Percentiles rank a stretch among this genome's conserved stretches.
These are phyloP conservation scores for Tetragnatha montana DNA, from an alignment of 2,888 invertebrate species.

Conservation along the genomic window DNA sequence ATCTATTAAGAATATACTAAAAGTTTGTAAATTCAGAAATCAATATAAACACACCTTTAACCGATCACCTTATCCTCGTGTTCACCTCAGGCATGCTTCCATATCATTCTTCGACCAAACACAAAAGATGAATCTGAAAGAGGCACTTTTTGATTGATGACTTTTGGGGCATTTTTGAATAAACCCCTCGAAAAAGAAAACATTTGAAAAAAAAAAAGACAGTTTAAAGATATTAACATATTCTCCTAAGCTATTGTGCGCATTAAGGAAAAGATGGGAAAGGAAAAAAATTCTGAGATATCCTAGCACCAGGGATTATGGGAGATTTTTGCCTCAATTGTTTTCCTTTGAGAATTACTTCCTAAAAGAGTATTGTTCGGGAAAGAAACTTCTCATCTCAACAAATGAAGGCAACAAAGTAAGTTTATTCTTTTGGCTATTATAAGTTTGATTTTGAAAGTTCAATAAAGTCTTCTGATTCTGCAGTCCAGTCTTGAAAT, in stretches of 20 bases:
- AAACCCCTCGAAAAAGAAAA: not conserved
- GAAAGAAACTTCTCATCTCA: not conserved
- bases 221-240: constrained; percentile 17
- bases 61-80: not conserved
- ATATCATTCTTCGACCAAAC: not conserved
- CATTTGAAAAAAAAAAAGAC: not conserved
- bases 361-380: not conserved
- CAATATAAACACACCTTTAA: not conserved
- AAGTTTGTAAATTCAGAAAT: no score
- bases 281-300: not conserved
- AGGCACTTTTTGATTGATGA: constrained; percentile 16
- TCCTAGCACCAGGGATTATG: not conserved
- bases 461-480: no score
- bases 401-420: not conserved
- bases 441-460: no score
- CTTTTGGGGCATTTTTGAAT: not conserved
- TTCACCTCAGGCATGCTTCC: not conserved
- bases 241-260: not conserved
- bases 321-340: not conserved
- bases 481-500: no score
- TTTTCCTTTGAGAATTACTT: not conserved
- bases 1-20: no score
- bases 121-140: not conserved
- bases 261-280: not conserved
- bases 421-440: not conserved